phyloP scores from a whole-genome alignment of 2,113 vertebrate species.

The Catharus bicknelli region DNA sequence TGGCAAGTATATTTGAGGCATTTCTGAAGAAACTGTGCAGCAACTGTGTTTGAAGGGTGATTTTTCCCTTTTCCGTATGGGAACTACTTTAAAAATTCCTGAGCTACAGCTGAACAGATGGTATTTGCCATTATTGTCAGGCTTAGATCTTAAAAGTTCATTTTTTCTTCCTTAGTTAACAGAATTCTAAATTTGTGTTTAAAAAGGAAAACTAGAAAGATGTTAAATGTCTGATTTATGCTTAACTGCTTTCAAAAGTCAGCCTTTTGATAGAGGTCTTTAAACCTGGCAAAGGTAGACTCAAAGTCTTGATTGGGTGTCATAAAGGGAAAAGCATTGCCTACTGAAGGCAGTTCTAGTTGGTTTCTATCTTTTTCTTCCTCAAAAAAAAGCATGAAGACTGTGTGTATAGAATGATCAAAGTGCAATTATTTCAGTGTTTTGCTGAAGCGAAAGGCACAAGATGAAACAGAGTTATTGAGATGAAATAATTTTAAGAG shows the following conservation, averaged over 20 bases:
- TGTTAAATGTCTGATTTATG: constrained; percentile 62
- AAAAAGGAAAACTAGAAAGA: not conserved
- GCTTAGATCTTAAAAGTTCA: not conserved
- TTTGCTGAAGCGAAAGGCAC: not conserved
- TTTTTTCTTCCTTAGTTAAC: constrained; percentile 4
- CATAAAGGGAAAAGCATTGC: not conserved
- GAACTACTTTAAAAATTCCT: constrained; percentile 18
- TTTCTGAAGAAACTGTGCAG: constrained; percentile 47
- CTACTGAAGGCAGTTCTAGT: not conserved
- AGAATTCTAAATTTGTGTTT: not conserved
- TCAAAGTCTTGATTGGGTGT: not conserved
- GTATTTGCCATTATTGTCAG: constrained; percentile 17
- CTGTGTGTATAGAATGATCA: not conserved
- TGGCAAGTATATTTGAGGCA: not conserved
- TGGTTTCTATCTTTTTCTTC: not conserved
- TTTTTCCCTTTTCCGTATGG: not conserved
- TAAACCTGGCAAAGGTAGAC: constrained; percentile 45
- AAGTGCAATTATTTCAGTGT: not conserved
- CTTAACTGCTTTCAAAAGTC: constrained; percentile 37
- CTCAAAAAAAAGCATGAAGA: not conserved
- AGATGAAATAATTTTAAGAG: not conserved
- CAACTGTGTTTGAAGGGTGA: constrained; percentile 31
- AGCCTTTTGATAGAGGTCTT: constrained; percentile 50
- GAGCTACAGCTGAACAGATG: constrained; percentile 19
- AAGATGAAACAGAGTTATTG: not conserved